Evolutionary conservation across 2,113 vertebrate genomes (phyloP).

Genomic region (Heterochromis multidens): DNA sequence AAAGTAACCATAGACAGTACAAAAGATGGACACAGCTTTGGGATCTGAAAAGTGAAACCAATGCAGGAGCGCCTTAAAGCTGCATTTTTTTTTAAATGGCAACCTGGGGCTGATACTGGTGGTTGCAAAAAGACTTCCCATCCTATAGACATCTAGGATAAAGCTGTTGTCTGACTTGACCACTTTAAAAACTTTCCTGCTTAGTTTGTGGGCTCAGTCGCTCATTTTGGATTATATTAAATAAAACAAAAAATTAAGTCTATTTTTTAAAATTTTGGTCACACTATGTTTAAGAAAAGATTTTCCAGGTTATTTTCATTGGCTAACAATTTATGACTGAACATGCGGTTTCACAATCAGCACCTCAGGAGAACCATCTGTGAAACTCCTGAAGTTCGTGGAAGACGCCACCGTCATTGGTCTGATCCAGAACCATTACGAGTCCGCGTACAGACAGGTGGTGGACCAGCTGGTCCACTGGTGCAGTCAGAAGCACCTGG

Average conservation of each 20-base stretch:
- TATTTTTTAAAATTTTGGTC: not conserved
- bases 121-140: not conserved
- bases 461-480: too few species aligned
- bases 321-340: not conserved
- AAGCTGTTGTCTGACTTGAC: too few species aligned
- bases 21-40: not conserved
- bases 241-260: fast-evolving
- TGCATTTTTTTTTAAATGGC: not conserved
- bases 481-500: too few species aligned
- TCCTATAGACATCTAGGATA: not conserved
- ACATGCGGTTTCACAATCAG: not conserved
- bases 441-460: too few species aligned
- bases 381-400: too few species aligned
- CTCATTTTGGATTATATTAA: not conserved
- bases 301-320: not conserved
- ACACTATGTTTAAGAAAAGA: not conserved
- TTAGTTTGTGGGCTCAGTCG: not conserved
- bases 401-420: too few species aligned
- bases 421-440: too few species aligned
- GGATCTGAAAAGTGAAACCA: not conserved
- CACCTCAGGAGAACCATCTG: too few species aligned
- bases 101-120: not conserved
- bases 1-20: too few species aligned
- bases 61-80: not conserved
- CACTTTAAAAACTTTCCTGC: not conserved